Evolutionary conservation across 2,888 invertebrate genomes (phyloP).

Genomic region (Dastarcus helophoroides): DNA sequence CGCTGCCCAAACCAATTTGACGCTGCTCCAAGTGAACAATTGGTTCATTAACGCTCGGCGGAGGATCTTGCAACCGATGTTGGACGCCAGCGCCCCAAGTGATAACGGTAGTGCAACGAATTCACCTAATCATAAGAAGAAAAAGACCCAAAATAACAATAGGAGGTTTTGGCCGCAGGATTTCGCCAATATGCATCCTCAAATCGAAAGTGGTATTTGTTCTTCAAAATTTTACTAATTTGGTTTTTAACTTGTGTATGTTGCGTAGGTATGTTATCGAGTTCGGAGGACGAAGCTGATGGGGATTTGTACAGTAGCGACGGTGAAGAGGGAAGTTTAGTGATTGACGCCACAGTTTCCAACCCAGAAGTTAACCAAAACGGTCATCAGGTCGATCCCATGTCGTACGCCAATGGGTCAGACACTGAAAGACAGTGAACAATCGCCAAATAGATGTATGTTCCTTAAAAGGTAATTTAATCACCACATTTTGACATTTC

Average conservation of each 20-base stretch:
- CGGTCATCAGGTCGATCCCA: slow-evolving; percentile 27
- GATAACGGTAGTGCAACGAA: slow-evolving; percentile 23
- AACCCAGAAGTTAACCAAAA: slow-evolving; percentile 31
- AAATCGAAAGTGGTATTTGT: slow-evolving; percentile 50
- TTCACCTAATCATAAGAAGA: slow-evolving; percentile 41
- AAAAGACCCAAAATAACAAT: slow-evolving; percentile 49
- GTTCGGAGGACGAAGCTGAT: slow-evolving; percentile 52
- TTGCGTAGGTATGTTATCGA: slow-evolving; percentile 45
- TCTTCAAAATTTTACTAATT: slow-evolving; percentile 15
- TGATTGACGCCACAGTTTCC: slow-evolving; percentile 37
- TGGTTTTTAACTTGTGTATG: slow-evolving; percentile 4
- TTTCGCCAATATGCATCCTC: slow-evolving; percentile 48
- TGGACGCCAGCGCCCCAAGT: slow-evolving; percentile 53
- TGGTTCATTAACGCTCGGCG: slow-evolving; percentile 89
- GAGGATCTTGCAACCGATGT: slow-evolving; percentile 84
- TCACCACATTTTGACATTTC: background rate
- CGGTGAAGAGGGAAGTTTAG: slow-evolving; percentile 41
- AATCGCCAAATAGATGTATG: slow-evolving; percentile 12
- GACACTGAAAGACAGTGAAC: slow-evolving; percentile 20
- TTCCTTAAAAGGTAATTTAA: slow-evolving; percentile 19
- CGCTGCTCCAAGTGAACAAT: slow-evolving; percentile 75
- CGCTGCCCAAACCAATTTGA: slow-evolving; percentile 79
- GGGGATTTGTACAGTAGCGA: slow-evolving; percentile 48
- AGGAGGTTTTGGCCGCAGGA: slow-evolving; percentile 67
- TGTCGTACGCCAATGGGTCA: slow-evolving; percentile 25